phyloP scores from a whole-genome alignment of 2,113 vertebrate genomes.

The Rhinoptilus africanus region DNA sequence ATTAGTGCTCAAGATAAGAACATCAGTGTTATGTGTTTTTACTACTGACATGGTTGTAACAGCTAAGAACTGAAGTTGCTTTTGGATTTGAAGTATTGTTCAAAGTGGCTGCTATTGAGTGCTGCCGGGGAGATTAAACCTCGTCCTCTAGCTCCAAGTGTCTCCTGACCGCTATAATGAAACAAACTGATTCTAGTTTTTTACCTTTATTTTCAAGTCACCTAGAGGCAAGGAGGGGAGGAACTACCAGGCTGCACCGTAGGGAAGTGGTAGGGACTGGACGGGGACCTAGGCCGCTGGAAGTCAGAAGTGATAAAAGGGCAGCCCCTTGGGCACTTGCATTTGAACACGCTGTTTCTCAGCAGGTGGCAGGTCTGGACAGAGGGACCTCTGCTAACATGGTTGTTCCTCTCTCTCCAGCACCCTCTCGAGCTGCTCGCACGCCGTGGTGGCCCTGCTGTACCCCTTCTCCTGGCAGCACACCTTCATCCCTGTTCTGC shows the following conservation, averaged over 20 bases:
- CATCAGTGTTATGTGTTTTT: neutral
- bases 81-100: neutral
- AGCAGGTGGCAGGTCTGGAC: neutral
- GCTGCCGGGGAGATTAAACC: neutral
- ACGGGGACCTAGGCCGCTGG: neutral
- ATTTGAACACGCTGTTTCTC: neutral
- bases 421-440: slow-evolving; percentile 96
- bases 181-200: neutral
- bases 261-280: neutral
- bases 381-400: neutral
- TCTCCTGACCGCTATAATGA: neutral
- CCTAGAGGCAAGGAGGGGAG: neutral
- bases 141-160: neutral
- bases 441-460: slow-evolving; percentile 93
- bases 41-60: accelerated
- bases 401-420: slow-evolving; percentile 70
- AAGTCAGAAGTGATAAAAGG: neutral
- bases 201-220: neutral
- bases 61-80: neutral
- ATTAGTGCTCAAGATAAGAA: neutral
- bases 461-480: slow-evolving; percentile 99
- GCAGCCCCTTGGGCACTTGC: neutral
- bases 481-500: slow-evolving; percentile 98
- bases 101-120: neutral
- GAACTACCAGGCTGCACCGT: neutral